Evolutionary conservation across 92 coral and sea anemone genomes (phyloP).

Genomic region (Palythoa caribaeorum): DNA sequence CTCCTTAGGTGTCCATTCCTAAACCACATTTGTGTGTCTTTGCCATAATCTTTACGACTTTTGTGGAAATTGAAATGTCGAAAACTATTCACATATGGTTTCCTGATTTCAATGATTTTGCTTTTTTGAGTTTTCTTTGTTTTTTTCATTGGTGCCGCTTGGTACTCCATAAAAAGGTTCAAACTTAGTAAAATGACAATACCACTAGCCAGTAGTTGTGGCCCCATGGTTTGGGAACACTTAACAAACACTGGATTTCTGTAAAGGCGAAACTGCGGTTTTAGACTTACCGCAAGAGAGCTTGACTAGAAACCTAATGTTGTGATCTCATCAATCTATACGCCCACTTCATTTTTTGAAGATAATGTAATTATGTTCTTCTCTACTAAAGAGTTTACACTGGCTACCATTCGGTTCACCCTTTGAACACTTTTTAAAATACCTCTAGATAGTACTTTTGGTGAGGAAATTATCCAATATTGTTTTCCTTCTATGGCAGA

Average conservation of each 20-base stretch:
- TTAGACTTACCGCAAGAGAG: not conserved
- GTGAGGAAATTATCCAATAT: not conserved
- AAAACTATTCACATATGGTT: not conserved
- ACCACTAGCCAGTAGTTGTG: not conserved
- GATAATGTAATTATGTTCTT: not conserved
- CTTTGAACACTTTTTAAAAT: not conserved
- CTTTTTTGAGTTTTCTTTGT: not conserved
- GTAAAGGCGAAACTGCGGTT: not conserved
- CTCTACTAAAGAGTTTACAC: not conserved
- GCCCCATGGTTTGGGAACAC: not conserved
- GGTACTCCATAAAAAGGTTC: not conserved
- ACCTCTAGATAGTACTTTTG: not conserved
- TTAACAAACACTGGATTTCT: not conserved
- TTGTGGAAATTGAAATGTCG: not conserved
- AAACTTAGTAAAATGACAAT: not conserved
- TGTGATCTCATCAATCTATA: not conserved
- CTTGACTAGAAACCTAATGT: not conserved
- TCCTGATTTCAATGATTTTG: not conserved
- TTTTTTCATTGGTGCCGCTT: constrained; percentile 2
- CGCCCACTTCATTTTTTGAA: constrained; percentile 22
- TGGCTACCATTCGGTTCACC: too few species aligned
- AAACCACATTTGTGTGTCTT: not conserved
- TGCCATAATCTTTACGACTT: not conserved
- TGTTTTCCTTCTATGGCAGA: too few species aligned
- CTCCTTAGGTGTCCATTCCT: not conserved